Percentiles rank a stretch among this genome's conserved stretches.
Evolutionary conservation across 2,113 vertebrate genomes (phyloP).

Genomic region (Henicopernis longicauda): DNA sequence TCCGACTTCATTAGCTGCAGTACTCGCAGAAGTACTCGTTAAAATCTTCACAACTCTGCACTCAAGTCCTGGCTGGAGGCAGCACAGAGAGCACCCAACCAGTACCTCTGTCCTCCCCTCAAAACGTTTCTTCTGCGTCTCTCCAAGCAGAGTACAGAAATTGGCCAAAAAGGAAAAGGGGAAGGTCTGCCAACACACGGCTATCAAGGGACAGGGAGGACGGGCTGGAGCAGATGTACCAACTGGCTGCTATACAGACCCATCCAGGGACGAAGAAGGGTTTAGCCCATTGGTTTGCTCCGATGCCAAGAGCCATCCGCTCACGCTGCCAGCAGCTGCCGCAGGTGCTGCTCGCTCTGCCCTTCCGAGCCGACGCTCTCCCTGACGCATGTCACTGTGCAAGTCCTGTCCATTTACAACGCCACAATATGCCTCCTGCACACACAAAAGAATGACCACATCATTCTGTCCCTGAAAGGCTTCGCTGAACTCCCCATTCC

Average conservation of each 20-base stretch:
- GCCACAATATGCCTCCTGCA: neutral
- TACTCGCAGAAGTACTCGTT: neutral
- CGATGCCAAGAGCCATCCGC: neutral
- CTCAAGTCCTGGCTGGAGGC: neutral
- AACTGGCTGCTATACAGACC: neutral
- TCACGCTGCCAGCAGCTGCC: neutral
- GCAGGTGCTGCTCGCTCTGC: neutral
- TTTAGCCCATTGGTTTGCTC: neutral
- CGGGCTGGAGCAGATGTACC: neutral
- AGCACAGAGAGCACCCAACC: neutral
- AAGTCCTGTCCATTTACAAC: neutral
- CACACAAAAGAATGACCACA: neutral
- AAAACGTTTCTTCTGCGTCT: rapidly evolving
- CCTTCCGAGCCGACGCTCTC: neutral
- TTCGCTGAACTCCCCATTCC: neutral
- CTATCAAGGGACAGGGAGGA: neutral
- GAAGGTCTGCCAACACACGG: neutral
- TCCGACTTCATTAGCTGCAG: neutral
- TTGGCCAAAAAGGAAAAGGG: neutral
- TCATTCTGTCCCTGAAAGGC: neutral
- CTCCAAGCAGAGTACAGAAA: neutral
- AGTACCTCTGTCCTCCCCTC: neutral
- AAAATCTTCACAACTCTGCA: neutral
- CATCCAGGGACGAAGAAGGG: rapidly evolving
- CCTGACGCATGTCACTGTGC: neutral